Conservation (phyloP, 2,113 vertebrate species). For the Chaetodon trifascialis region DNA sequence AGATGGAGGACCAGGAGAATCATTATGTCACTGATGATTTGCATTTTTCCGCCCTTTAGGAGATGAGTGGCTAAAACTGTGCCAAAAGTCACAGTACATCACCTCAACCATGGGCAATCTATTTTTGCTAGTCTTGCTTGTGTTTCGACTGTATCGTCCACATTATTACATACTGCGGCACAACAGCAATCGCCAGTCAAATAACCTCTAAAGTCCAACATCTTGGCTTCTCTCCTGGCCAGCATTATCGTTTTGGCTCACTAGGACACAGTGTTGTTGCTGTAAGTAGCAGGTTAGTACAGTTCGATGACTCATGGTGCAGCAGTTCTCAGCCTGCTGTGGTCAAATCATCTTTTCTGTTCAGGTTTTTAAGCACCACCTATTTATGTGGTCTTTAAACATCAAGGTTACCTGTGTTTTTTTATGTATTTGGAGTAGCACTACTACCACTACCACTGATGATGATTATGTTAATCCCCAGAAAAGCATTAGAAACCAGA, state of each 20-base stretch:
- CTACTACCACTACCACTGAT: background rate
- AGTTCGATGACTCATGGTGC: slow-evolving; percentile 49
- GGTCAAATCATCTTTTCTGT: slow-evolving; percentile 17
- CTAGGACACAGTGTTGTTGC: slow-evolving; percentile 20
- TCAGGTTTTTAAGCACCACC: background rate
- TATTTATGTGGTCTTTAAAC: background rate
- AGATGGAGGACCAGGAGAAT: slow-evolving; percentile 43
- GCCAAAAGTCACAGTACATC: slow-evolving; percentile 52
- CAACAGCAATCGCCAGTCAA: slow-evolving; percentile 16
- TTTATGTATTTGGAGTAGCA: background rate
- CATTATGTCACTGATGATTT: slow-evolving; percentile 43
- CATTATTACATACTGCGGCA: slow-evolving; percentile 11
- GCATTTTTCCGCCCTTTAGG: slow-evolving; percentile 52
- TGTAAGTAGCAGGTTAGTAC: slow-evolving; percentile 33
- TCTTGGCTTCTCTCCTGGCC: slow-evolving; percentile 11
- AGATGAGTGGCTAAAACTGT: slow-evolving; percentile 50
- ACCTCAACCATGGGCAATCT: slow-evolving; percentile 35
- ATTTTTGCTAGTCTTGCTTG: slow-evolving; percentile 8
- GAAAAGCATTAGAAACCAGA: slow-evolving; percentile 1
- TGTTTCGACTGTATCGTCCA: slow-evolving; percentile 18
- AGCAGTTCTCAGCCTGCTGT: slow-evolving; percentile 24
- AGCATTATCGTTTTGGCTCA: slow-evolving; percentile 2
- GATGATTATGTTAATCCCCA: background rate
- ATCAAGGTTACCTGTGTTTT: background rate
- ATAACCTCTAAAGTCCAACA: slow-evolving; percentile 24